Evolutionary conservation across 2,888 invertebrate species (phyloP).

Genomic region (Microctonus aethiopoides): DNA sequence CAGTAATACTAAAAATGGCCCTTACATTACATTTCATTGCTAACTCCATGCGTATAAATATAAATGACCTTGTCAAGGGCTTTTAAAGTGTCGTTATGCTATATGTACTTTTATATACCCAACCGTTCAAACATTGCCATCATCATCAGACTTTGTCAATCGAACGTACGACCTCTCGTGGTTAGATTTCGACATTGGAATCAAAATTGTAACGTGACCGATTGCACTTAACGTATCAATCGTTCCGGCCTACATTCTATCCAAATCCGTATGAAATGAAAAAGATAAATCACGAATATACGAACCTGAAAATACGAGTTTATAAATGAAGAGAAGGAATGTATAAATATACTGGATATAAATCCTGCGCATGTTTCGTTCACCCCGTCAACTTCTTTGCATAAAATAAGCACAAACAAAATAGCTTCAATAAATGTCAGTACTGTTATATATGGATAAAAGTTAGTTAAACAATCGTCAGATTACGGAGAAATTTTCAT

Average conservation of each 20-base stretch:
- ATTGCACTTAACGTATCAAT: conserved; percentile 26
- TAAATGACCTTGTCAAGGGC: not conserved
- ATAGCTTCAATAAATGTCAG: too few relatives aligned
- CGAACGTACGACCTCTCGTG: not conserved
- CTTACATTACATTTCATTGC: not conserved
- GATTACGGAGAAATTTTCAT: too few relatives aligned
- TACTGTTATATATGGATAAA: too few relatives aligned
- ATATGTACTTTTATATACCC: not conserved
- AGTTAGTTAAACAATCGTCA: too few relatives aligned
- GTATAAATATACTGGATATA: not conserved
- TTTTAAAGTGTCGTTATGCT: not conserved
- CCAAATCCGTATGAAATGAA: not conserved
- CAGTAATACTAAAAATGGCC: not conserved
- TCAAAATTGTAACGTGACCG: conserved; percentile 25
- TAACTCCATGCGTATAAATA: not conserved
- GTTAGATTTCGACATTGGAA: conserved; percentile 1
- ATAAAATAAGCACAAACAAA: too few relatives aligned
- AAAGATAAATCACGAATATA: conserved; percentile 17
- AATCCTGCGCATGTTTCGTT: conserved; percentile 15
- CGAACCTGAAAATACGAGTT: conserved; percentile 20
- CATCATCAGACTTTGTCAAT: not conserved
- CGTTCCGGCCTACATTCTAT: not conserved
- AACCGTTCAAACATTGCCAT: not conserved
- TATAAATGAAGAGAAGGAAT: not conserved
- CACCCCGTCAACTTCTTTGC: not conserved